Evolutionary conservation across 2,797 vertebrate genomes (phyloP), one percentile per base, ranked within the genome.

Genomic region (Myotis pilosus): DNA sequence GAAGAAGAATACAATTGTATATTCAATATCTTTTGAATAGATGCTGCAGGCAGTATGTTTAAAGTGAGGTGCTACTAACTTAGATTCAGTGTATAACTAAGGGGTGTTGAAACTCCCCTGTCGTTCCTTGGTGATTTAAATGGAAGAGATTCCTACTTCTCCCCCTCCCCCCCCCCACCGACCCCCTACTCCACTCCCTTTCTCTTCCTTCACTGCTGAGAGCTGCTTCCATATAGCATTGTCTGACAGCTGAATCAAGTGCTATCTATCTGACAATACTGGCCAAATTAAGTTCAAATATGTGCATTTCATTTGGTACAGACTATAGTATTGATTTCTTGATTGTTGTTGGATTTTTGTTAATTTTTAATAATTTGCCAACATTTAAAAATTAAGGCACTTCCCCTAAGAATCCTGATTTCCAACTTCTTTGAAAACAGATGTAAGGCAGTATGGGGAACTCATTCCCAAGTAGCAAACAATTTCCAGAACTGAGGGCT

Each of bases 91-190:
- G 17, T 30, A 36, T 20, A 6, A 36, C n/a, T 2, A 1, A 15
- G 41, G 6, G 6, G 28, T 44, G 6, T 47, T 44, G 25, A 86
- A 69, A 68, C 8, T 41, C 22, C 33, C 2, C 20, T 49, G 5
- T 23, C n/a, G 20, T 33, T 74, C 64, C 55, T 80, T 38, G 19
- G 36, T 74, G 64, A 44, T 79, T 88, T 66, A 16, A 28, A 74
- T 16, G 7, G 33, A 85, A 66, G 10, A 49, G 2, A 68, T 53
- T 13, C 9, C 17, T 53, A 6, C 33, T 81, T 91, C 22, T 75
- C 16, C 0, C 6, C 3, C 8, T 1, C 41, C 8, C 9, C 38
- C 6, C 38, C 6, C 38, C n/a, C n/a, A n/a, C n/a, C n/a, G n/a
- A n/a, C n/a, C 38, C 38, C 38, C 38, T 5, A 11, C 9, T 30